Evolutionary conservation across 2,113 vertebrate species (phyloP).

Genomic region (Piaya cayana): DNA sequence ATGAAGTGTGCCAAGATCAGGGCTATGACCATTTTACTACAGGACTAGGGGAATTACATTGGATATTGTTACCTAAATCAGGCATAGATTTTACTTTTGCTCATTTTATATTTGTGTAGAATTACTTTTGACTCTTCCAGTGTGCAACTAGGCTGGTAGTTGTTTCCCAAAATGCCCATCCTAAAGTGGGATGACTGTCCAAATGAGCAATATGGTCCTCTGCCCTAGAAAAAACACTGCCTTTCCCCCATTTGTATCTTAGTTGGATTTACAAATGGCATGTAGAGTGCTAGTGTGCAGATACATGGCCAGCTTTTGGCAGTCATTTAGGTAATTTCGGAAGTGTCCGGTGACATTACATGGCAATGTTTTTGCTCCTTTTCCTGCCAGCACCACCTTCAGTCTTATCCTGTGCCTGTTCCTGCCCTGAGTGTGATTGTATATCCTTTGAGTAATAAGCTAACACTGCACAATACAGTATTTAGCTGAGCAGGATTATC

Average conservation of each 20-base stretch:
- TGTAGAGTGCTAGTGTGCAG: not conserved
- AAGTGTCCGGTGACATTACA: not conserved
- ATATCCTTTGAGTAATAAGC: not conserved
- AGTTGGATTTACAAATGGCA: not conserved
- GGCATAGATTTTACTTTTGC: not conserved
- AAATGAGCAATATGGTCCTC: not conserved
- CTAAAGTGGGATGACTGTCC: not conserved
- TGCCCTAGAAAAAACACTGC: not conserved
- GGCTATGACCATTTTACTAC: not conserved
- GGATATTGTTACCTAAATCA: not conserved
- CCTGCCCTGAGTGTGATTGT: accelerated
- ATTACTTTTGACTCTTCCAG: not conserved
- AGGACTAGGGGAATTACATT: not conserved
- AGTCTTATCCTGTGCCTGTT: not conserved
- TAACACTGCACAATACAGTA: accelerated
- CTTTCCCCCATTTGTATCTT: not conserved
- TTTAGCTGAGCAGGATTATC: not conserved
- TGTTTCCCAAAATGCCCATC: not conserved
- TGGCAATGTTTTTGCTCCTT: not conserved
- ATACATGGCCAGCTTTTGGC: not conserved
- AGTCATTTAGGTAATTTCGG: not conserved
- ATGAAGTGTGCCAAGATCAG: not conserved
- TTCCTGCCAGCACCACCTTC: not conserved
- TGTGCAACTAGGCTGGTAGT: not conserved
- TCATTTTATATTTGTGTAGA: not conserved